Evolutionary conservation across 2,113 vertebrate species (phyloP), one percentile per base, ranked within the genome.

Genomic region (Atherinomorus stipes): DNA sequence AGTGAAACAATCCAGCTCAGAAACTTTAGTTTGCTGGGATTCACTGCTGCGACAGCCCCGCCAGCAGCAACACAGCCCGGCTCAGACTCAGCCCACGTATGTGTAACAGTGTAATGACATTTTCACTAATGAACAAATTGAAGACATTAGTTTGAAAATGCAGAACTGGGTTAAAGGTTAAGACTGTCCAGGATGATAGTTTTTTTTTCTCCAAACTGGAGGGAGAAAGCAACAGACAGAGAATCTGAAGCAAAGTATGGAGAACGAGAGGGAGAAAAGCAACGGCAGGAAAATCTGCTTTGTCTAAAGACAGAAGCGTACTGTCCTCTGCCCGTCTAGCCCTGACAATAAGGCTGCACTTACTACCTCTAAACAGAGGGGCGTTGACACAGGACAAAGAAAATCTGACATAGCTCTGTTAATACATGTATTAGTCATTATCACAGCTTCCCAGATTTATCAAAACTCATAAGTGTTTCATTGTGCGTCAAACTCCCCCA

Each of bases 111-210:
- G 40, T 91, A 90, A 92, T 90, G 72, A 76, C 63, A 93, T 90
- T 92, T 34, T 90, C 60, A 62, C 86, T 90, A 91, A 92, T 88
- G 74, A 80, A 85, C 70, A 76, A 87, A 85, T 79, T 70, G 64
- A 77, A 81, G 74, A 74, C 87, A 87, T 86, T 75, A 58, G 78
- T 76, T 92, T 88, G 83, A 80, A 87, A 84, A 86, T 80, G 71
- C 68, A 71, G 70, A 90, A 89, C 58, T 89, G 68, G 81, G 90
- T 87, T 79, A 90, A 78, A 87, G 87, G 85, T 71, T 68, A 49
- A 7, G 49, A n/a, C 26, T 50, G 58, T 28, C n/a, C 37, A 34
- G 74, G 38, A 83, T 61, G 49, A 64, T 42, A 31, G 71, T 60
- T 64, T 62, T 31, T 62, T 31, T 42, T 49, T 57, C 44, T 26